Conservation (phyloP, 2,113 vertebrate species). For the Rhea pennata region DNA sequence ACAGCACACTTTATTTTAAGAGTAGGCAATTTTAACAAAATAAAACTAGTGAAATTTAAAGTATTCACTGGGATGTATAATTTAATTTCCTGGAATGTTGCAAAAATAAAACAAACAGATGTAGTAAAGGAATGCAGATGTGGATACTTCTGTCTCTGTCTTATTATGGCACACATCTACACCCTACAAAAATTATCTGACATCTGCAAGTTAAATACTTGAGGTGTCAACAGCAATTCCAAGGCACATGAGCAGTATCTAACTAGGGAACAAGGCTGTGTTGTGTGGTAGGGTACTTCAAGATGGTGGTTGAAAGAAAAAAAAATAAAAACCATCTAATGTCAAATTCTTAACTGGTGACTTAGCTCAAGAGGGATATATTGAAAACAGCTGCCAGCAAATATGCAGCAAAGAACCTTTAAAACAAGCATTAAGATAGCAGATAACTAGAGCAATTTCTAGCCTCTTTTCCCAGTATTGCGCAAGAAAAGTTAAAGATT, state of each 20-base stretch:
- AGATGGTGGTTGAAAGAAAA: constrained; percentile 65
- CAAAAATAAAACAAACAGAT: constrained; percentile 66
- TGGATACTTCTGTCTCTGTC: constrained; percentile 64
- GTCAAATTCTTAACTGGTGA: constrained; percentile 73
- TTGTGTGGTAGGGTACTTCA: constrained; percentile 41
- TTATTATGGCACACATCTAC: constrained; percentile 53
- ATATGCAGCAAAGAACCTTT: constrained; percentile 64
- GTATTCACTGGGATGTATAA: neutral
- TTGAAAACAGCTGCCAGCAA: constrained; percentile 71
- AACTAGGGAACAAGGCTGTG: constrained; percentile 59
- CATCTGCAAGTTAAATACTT: constrained; percentile 65
- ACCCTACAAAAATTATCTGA: constrained; percentile 54
- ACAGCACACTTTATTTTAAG: neutral
- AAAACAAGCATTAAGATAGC: constrained; percentile 58
- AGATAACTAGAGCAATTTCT: constrained; percentile 43
- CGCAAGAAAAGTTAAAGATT: constrained; percentile 34
- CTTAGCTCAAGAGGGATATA: constrained; percentile 48
- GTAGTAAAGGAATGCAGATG: constrained; percentile 55
- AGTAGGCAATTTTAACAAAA: constrained; percentile 51
- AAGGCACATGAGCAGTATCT: constrained; percentile 65
- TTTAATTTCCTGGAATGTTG: constrained; percentile 69
- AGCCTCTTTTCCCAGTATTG: constrained; percentile 4
- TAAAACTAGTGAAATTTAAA: constrained; percentile 43
- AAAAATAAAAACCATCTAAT: constrained; percentile 2
- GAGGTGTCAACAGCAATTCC: constrained; percentile 68